These are phyloP conservation scores for Zhuqinia jingwanae DNA, from an alignment of 2,888 invertebrate genomes.

Conservation along the genomic window DNA sequence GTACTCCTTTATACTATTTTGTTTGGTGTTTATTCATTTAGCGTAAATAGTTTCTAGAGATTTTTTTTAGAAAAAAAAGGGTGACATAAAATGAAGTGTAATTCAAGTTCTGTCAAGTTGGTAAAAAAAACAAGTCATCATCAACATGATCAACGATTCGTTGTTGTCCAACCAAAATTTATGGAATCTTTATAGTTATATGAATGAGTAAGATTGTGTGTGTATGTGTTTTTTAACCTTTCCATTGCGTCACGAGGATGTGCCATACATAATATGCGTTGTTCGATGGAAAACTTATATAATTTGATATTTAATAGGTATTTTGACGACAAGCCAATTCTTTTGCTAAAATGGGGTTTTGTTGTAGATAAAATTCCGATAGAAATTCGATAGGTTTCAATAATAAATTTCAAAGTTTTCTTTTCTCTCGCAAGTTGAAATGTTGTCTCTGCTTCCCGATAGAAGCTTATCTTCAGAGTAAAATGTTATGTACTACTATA, in stretches of 20 bases:
- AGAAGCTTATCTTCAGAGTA: no score
- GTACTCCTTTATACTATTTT: no score
- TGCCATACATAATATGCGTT: no score
- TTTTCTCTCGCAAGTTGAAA: no score
- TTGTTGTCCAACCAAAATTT: not conserved
- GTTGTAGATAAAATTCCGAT: not conserved
- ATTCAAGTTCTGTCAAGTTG: not conserved
- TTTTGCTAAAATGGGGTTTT: not conserved
- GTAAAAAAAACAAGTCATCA: not conserved
- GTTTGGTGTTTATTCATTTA: not conserved
- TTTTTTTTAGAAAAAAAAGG: not conserved
- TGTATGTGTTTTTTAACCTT: not conserved
- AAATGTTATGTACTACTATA: no score
- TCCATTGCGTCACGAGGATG: not conserved
- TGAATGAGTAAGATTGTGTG: not conserved
- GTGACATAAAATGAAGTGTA: constrained; percentile 15
- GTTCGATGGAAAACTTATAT: not conserved
- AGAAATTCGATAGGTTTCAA: not conserved
- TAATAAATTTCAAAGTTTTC: no score
- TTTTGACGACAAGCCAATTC: not conserved
- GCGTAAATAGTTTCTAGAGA: no score
- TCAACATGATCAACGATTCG: no score
- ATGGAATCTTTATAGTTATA: not conserved
- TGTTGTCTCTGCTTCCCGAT: no score
- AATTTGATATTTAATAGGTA: constrained; percentile 12